Base-by-base conservation (phyloP, 2,888 invertebrate species). In the Apamea monoglypha region DNA sequence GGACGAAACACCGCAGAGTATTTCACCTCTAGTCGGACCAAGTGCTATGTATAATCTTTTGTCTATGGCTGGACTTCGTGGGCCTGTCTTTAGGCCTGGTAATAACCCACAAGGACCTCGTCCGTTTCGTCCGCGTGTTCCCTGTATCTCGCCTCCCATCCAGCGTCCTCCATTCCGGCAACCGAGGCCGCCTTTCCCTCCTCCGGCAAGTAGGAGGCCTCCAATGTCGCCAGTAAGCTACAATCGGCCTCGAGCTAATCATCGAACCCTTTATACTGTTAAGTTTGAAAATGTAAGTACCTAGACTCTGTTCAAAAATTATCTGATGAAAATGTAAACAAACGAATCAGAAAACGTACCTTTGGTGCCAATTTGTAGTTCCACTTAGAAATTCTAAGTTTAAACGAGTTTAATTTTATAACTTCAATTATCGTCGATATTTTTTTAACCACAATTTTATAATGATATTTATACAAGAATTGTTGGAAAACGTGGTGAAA, bases 281-380 rank as follows among this genome's bases (percentile, higher is more conserved):
- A 90, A 89, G 67, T 87, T 94, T 71, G 85, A 87, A 56, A 93
- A 93, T 86, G 94, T 94, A 69, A 93, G 94, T 71, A 63, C 12
- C 36, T n/a, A 63, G 18, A 7, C 7, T 36, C n/a, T 71, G n/a
- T 71, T 61, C 1, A 6, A 63, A 63, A 36, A 36, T n/a, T n/a
- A n/a, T 6, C 10, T 1, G 10, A n/a, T 36, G 18, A 36, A 56
- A 70, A 50, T 70, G 32, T 53, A 18, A 71, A n/a, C 18, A 56
- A 50, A 56, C 8, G 3, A 21, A 47, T 21, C 29, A 29, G 14
- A 32, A 25, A 69, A 25, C 25, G 16, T 67, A 67, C 14, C 6
- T 36, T 3, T 25, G 7, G 36, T 36, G 21, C 6, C 14, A 36
- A 6, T n/a, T 66, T 66, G 66, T 66, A 66, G 16, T 64, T 36